These are phyloP conservation scores for Corella eumyota DNA, from an alignment of 23 tunicate genomes.

Conservation along the genomic window DNA sequence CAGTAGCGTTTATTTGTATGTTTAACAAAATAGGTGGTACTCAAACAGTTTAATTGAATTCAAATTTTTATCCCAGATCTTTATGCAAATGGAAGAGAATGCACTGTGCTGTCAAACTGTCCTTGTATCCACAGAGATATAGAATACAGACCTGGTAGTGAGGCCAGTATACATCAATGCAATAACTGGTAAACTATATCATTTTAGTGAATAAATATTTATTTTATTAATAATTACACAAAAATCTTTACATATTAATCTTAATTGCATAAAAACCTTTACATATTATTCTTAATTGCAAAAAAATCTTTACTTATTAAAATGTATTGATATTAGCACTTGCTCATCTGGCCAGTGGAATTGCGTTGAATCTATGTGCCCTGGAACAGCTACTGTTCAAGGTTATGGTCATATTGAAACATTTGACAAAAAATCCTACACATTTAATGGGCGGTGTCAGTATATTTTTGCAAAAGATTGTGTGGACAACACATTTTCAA, in stretches of 20 bases:
- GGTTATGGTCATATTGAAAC: conserved; percentile 47
- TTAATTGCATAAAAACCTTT: no score
- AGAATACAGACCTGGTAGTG: conserved; percentile 33
- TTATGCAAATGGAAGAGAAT: conserved; percentile 16
- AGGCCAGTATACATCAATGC: conserved; percentile 29
- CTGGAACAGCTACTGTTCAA: conserved; percentile 28
- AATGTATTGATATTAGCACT: no score
- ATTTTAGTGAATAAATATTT: no score
- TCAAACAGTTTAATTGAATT: not conserved
- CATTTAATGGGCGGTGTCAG: conserved; percentile 43
- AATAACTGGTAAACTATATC: conserved; percentile 56
- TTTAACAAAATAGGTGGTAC: not conserved
- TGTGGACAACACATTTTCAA: conserved; percentile 12
- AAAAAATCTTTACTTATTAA: no score
- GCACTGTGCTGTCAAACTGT: conserved; percentile 26
- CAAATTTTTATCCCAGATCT: conserved; percentile 4
- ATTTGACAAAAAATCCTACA: conserved; percentile 30
- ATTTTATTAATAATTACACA: no score
- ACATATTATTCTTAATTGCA: no score
- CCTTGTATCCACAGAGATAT: conserved; percentile 41
- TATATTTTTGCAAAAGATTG: conserved; percentile 48
- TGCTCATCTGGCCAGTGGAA: conserved; percentile 42
- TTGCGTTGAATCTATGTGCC: conserved; percentile 32
- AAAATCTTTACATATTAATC: no score
- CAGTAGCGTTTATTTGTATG: not conserved